A percentile compares a stretch with the other conserved stretches of the same genome.
Evolutionary conservation across 2,797 vertebrate species (phyloP).

Genomic region (Vespertilio murinus): DNA sequence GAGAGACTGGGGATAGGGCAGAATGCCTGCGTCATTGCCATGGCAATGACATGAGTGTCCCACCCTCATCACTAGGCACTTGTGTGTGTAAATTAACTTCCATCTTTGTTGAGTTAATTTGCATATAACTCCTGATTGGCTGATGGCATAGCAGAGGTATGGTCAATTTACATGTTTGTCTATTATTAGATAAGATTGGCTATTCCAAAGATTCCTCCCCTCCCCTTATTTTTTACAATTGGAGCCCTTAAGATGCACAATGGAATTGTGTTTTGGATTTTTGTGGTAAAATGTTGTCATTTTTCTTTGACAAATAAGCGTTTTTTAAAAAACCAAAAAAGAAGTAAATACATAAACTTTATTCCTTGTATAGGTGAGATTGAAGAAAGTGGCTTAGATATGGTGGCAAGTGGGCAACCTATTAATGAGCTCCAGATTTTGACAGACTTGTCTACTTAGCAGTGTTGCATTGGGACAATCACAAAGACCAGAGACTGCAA

Average conservation of each 20-base stretch:
- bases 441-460: not conserved
- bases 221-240: constrained; percentile 87
- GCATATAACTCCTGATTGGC: no score
- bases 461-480: not conserved
- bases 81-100: no score
- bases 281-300: constrained; percentile 88
- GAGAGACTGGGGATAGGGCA: no score
- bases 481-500: not conserved
- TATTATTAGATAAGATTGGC: no score
- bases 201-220: constrained; percentile 66
- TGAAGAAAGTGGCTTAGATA: not conserved
- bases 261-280: constrained; percentile 88
- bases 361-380: not conserved
- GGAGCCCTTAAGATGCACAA: constrained; percentile 92
- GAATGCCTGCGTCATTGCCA: no score
- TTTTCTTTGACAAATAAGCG: constrained; percentile 87
- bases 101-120: no score
- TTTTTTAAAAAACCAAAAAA: constrained; percentile 79
- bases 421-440: not conserved
- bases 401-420: not conserved
- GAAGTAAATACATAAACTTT: not conserved
- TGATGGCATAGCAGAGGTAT: no score
- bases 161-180: no score
- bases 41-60: no score
- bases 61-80: no score